Evolutionary conservation across 2,797 vertebrate species (phyloP).

Genomic region (Gouania willdenowi): DNA sequence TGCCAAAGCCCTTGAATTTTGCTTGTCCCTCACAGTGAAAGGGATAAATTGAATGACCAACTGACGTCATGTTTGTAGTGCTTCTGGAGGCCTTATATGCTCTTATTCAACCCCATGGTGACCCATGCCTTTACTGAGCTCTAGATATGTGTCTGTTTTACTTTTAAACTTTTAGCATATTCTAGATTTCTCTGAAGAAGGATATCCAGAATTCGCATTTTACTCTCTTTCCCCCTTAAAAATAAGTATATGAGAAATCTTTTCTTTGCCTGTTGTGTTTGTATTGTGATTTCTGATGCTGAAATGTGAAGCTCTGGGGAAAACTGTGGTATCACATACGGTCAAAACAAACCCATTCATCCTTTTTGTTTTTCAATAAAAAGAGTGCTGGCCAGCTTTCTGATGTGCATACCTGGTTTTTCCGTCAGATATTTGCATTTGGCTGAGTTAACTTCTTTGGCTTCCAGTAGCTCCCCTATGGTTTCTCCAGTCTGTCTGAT

Average conservation of each 20-base stretch:
- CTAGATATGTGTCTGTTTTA: slow-evolving; percentile 73
- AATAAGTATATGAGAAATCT: slow-evolving; percentile 74
- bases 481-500: not conserved
- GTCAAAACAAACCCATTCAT: slow-evolving; percentile 51
- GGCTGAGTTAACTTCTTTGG: slow-evolving; percentile 70
- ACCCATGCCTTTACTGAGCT: slow-evolving; percentile 68
- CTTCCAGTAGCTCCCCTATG: slow-evolving; percentile 58
- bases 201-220: slow-evolving; percentile 72
- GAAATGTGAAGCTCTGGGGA: slow-evolving; percentile 61
- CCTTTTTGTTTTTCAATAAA: slow-evolving; percentile 34
- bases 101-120: slow-evolving; percentile 69
- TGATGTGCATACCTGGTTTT: slow-evolving; percentile 62
- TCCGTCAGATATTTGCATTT: slow-evolving; percentile 71
- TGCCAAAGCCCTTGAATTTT: slow-evolving; percentile 13
- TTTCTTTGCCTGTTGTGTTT: slow-evolving; percentile 71
- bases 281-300: slow-evolving; percentile 41
- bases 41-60: slow-evolving; percentile 14
- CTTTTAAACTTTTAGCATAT: slow-evolving; percentile 71
- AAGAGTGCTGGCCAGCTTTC: slow-evolving; percentile 38
- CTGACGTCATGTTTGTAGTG: slow-evolving; percentile 53
- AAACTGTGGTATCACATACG: slow-evolving; percentile 59
- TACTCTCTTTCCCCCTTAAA: slow-evolving; percentile 67
- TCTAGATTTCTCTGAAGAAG: slow-evolving; percentile 80
- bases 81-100: slow-evolving; percentile 69
- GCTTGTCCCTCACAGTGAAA: slow-evolving; percentile 24